Evolutionary conservation across 2,797 vertebrate genomes (phyloP).

Genomic region (Sebastes kiyomatsui): DNA sequence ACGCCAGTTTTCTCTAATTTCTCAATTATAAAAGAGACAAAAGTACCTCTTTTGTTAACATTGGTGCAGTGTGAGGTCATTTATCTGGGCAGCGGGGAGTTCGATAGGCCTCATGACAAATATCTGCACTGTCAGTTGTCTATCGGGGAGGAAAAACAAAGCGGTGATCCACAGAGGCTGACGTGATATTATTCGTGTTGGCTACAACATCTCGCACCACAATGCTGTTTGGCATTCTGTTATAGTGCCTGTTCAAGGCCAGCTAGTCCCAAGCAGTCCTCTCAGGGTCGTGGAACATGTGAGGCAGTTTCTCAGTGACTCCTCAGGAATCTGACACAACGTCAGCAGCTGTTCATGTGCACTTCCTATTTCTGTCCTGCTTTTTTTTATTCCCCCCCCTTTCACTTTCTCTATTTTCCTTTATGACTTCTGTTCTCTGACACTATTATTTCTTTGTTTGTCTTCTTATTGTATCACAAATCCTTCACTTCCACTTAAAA

Average conservation of each 20-base stretch:
- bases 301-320: constrained; percentile 68
- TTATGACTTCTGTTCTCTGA: constrained; percentile 51
- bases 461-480: constrained; percentile 24
- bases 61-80: neutral
- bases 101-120: constrained; percentile 15
- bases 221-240: constrained; percentile 43
- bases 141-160: neutral
- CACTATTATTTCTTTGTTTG: neutral
- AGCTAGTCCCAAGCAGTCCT: constrained; percentile 14
- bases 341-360: constrained; percentile 65
- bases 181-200: constrained; percentile 30
- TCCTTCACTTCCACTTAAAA: constrained; percentile 29
- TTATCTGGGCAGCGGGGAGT: constrained; percentile 17
- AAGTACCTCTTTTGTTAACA: neutral
- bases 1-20: neutral
- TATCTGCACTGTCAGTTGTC: constrained; percentile 25
- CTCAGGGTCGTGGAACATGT: constrained; percentile 53
- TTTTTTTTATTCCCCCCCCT: neutral
- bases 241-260: constrained; percentile 46
- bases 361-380: constrained; percentile 66
- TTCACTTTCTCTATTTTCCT: constrained; percentile 33
- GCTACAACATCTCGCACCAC: constrained; percentile 50
- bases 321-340: constrained; percentile 74
- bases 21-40: neutral
- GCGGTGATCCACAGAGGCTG: neutral